Evolutionary conservation across 2,888 invertebrate genomes (phyloP), one percentile per base, ranked within the genome.

Genomic region (Clivina fossor): DNA sequence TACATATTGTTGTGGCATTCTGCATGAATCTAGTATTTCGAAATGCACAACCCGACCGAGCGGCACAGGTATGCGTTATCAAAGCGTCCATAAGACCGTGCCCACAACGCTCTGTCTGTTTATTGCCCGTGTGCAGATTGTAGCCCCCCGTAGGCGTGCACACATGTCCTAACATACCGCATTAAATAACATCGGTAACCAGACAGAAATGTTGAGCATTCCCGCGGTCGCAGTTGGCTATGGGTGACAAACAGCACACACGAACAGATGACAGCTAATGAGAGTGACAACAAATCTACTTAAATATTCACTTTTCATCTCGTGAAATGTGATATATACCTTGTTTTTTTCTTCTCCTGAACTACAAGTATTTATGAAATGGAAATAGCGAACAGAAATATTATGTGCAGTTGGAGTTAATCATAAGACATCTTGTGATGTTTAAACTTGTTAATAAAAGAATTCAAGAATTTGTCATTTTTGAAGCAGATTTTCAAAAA

Each of bases 251-350:
- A 33, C 16, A 33, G 13, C 33, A 33, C 13, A 33, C 5, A 5
- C 33, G 4, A 8, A 33, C 33, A n/a, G n/a, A n/a, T n/a, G n/a
- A n/a, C n/a, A n/a, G n/a, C 16, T 33, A 16, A 33, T 16, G 16
- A 33, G 16, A 13, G 9, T 33, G 33, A 13, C 33, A 16, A 33
- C 33, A 30, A 16, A 15, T 15, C 26, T 8, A 26, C 8, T 8
- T 26, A 33, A 33, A 33, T 16, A 16, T 33, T 33, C 33, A 33
- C 33, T 33, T 33, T 33, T 33, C 33, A 33, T 33, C 16, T 15
- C 33, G 13, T 13, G 33, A 33, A 13, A 33, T 16, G 13, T 33
- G n/a, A 33, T 15, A 15, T 32, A 8, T 13, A 32, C 15, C n/a
- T n/a, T n/a, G n/a, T n/a, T n/a, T n/a, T n/a, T n/a, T n/a, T n/a